Percentiles rank a stretch among this genome's conserved stretches.
phyloP scores from a whole-genome alignment of 2,888 invertebrate genomes.

The Catocala nupta region DNA sequence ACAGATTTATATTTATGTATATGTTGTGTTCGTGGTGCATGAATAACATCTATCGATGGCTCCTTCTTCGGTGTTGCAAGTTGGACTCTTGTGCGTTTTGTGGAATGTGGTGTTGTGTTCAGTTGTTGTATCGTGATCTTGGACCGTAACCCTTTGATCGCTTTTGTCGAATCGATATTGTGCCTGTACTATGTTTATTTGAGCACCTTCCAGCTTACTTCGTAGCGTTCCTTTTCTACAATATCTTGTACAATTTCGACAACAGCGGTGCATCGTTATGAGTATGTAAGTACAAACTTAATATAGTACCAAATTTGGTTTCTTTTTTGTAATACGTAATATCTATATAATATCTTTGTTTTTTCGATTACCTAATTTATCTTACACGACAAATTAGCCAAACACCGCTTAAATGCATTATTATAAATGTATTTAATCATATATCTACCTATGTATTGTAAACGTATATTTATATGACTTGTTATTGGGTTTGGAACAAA shows the following conservation, averaged over 20 bases:
- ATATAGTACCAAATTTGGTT: slow-evolving; percentile 27
- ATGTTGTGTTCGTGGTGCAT: slow-evolving; percentile 81
- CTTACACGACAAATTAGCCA: slow-evolving; percentile 21
- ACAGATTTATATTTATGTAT: slow-evolving; percentile 37
- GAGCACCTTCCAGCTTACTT: slow-evolving; percentile 50
- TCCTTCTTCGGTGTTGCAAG: slow-evolving; percentile 62
- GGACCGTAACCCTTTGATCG: slow-evolving; percentile 64
- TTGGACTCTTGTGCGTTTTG: slow-evolving; percentile 55
- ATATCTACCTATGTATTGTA: slow-evolving; percentile 15
- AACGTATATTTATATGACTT: not conserved
- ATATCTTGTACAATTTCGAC: slow-evolving; percentile 60
- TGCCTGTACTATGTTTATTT: slow-evolving; percentile 46
- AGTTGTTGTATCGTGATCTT: slow-evolving; percentile 59
- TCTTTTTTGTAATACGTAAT: slow-evolving; percentile 17
- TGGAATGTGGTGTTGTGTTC: slow-evolving; percentile 83
- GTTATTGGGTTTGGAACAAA: not conserved
- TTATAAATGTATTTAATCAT: slow-evolving; percentile 13
- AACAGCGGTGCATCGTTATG: slow-evolving; percentile 67
- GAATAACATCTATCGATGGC: slow-evolving; percentile 85
- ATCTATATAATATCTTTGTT: slow-evolving; percentile 22
- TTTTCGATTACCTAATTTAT: slow-evolving; percentile 23
- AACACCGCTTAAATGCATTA: slow-evolving; percentile 34
- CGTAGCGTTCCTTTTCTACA: slow-evolving; percentile 39
- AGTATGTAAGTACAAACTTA: slow-evolving; percentile 65
- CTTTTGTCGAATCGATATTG: slow-evolving; percentile 74